Base-by-base conservation (phyloP, 2,888 invertebrate species). In the Panzeria rudis region DNA sequence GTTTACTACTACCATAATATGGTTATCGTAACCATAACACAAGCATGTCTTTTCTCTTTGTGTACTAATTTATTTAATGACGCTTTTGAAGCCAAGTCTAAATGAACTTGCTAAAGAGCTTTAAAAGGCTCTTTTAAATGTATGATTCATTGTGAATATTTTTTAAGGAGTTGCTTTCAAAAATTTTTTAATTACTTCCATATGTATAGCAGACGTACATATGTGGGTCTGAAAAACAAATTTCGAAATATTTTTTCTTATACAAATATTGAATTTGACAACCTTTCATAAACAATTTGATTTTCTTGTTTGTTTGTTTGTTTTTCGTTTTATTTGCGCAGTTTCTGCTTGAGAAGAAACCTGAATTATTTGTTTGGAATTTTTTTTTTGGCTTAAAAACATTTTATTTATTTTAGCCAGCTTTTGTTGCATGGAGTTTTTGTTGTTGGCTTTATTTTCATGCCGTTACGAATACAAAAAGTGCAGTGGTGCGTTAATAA, bases 401-500 rank as follows among this genome's bases (percentile, higher is more conserved):
- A 15, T 56, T 66, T 35, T 61, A 29, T 38, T 61, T 61, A 25
- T 66, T 69, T 78, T 32, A 32, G 32, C 29, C 41, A 44, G 29
- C 20, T 52, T 78, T 71, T 69, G 44, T 62, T 71, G 52, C 69
- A 61, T 41, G 69, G 25, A 4, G 15, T 50, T 50, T 13, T 20
- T 68, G 78, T 72, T 68, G 78, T 72, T 54, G 35, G 66, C 29
- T 41, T 73, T 41, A 13, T 59, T 50, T 80, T 80, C 73, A 73
- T 59, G 59, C 59, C 59, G n/a, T 83, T 78, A 56, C 11, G 59
- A 50, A 25, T 25, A 64, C 50, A 59, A 64, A 80, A 64, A 56
- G 50, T 76, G 80, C 84, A 84, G 71, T 75, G 79, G 84, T 75
- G 84, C 80, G 84, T 84, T 76, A 80, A 80, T 80, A 80, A 80